phyloP scores from a whole-genome alignment of 2,113 vertebrate genomes.

The Passer domesticus region DNA sequence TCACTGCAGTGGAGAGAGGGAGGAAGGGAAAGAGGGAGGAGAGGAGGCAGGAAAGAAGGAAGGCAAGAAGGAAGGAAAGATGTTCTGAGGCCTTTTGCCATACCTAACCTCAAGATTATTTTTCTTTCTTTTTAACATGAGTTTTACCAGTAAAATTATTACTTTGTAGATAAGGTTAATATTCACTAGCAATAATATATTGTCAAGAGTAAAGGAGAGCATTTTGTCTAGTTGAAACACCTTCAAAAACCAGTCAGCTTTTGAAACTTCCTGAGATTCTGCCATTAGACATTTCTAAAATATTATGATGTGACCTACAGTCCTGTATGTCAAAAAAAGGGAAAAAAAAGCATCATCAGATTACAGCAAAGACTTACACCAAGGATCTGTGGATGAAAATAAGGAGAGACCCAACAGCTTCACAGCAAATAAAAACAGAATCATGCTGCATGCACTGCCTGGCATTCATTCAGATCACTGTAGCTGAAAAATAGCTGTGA shows the following conservation, averaged over 20 bases:
- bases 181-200: background rate
- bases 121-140: background rate
- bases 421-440: slow-evolving; percentile 39
- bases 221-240: background rate
- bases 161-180: background rate
- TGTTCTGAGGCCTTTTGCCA: background rate
- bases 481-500: slow-evolving; percentile 77
- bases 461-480: slow-evolving; percentile 74
- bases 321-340: background rate
- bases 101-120: background rate
- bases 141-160: background rate
- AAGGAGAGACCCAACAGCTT: slow-evolving; percentile 3
- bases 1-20: background rate
- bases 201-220: background rate
- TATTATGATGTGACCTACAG: background rate
- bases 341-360: background rate
- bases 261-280: background rate
- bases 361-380: background rate
- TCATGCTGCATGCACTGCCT: slow-evolving; percentile 63
- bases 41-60: background rate
- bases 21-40: background rate
- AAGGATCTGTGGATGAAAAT: background rate
- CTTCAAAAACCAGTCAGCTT: background rate
- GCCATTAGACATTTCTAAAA: background rate
- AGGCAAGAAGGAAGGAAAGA: background rate